Conservation (phyloP, 1,140 invertebrate genomes). For the Bombus confusus region DNA sequence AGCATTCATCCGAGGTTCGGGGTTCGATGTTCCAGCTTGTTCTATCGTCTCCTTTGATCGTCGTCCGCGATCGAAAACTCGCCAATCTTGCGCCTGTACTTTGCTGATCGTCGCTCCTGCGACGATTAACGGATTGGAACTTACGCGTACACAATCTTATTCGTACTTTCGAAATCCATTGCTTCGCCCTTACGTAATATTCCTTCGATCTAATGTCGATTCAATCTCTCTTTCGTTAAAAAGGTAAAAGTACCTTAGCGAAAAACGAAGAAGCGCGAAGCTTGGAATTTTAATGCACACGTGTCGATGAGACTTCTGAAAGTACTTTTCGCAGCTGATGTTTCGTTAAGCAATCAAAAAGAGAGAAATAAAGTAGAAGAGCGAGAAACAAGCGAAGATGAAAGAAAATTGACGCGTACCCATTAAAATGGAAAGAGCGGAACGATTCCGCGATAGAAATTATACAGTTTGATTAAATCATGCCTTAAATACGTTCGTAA, state of each 20-base stretch:
- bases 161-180: conserved; percentile 35
- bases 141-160: background rate
- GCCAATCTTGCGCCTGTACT: background rate
- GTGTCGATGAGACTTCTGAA: background rate
- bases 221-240: conserved; percentile 15
- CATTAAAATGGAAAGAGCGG: background rate
- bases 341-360: background rate
- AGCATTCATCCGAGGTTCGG: background rate
- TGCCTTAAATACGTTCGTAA: background rate
- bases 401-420: background rate
- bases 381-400: background rate
- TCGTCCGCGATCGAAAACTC: background rate
- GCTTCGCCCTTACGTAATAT: conserved; percentile 16
- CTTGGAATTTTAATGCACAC: conserved; percentile 70
- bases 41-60: background rate
- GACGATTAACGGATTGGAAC: background rate
- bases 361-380: background rate
- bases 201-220: background rate
- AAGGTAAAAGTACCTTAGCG: conserved; percentile 32
- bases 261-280: conserved; percentile 65
- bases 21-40: background rate
- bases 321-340: conserved; percentile 16
- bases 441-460: background rate
- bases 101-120: background rate
- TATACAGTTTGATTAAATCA: too few species aligned